Base-by-base conservation (phyloP, 2,113 vertebrate genomes). In the Oryzias javanicus region DNA sequence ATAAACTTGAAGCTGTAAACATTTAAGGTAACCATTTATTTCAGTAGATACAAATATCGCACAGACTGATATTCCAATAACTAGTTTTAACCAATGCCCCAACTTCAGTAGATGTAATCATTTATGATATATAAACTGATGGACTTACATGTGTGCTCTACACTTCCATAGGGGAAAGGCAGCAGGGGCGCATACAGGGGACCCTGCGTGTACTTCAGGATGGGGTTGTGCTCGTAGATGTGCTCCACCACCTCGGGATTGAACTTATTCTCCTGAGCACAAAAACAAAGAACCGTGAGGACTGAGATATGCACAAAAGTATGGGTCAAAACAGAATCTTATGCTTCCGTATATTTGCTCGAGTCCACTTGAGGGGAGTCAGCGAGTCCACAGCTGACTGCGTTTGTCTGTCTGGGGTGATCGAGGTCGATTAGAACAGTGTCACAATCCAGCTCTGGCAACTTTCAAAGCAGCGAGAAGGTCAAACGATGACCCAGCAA, bases 181-280 rank as follows among this genome's bases (percentile, higher is more conserved):
- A 99, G 88, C 66, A 99, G 92, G 0, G 97, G 94, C 13, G 97
- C 95, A 0, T 98, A 98, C 60, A 99, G 89, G 29, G 95, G 94
- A 16, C 92, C 92, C 62, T 93, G 93, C 50, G 95, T 98, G 85
- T 99, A 94, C 77, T 93, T 93, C 67, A 99, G 90, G 84, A 99
- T 96, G 1, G 95, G 92, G 79, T 99, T 99, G 87, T 94, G 89
- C 49, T 85, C 91, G 84, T 96, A 98, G 82, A 98, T 98, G 77
- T 97, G 93, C 60, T 98, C 96, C 86, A 99, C 93, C 0, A 93
- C 90, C 70, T 98, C 96, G 0, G 93, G 93, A 82, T 94, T 94
- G 58, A 90, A 89, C 17, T 92, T 90, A 73, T 95, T 95, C 81
- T 98, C 96, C 97, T 99, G 2, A 7, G 86, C 55, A 63, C 4